Evolutionary conservation across 2,113 vertebrate genomes (phyloP).

Genomic region (Pomatorhinus ruficollis): DNA sequence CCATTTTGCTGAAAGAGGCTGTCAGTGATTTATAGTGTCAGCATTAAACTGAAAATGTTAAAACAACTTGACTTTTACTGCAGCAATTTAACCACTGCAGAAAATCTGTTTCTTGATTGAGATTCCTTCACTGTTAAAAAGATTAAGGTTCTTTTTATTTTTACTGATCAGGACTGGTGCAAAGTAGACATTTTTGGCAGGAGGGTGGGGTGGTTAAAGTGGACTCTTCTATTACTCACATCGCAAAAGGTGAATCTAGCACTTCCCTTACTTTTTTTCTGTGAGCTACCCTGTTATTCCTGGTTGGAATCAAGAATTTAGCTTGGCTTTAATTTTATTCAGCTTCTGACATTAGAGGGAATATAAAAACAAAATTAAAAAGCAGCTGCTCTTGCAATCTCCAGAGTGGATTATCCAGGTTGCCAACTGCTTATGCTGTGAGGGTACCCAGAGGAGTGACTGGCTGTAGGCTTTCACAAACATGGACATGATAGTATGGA

Average conservation of each 20-base stretch:
- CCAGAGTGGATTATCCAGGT: not conserved
- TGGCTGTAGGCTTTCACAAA: not conserved
- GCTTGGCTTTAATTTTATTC: not conserved
- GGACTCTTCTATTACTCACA: not conserved
- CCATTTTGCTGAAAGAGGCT: not conserved
- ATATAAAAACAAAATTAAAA: not conserved
- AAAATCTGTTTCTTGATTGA: not conserved
- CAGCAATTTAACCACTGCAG: not conserved
- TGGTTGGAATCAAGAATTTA: not conserved
- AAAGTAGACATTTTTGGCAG: not conserved
- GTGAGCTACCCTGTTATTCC: not conserved
- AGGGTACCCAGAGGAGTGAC: not conserved
- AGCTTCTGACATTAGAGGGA: not conserved
- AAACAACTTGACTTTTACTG: not conserved
- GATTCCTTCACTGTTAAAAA: not conserved
- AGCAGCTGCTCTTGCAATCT: not conserved
- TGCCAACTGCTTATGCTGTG: not conserved
- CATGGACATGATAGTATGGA: not conserved
- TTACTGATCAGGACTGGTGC: not conserved
- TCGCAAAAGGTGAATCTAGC: not conserved
- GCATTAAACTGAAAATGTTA: not conserved
- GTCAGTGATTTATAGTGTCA: not conserved
- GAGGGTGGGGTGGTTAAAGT: rapidly evolving
- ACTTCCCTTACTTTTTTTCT: not conserved
- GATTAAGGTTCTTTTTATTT: not conserved